Conservation (phyloP, 2,113 vertebrate species). For the Pygathrix nemaeus region DNA sequence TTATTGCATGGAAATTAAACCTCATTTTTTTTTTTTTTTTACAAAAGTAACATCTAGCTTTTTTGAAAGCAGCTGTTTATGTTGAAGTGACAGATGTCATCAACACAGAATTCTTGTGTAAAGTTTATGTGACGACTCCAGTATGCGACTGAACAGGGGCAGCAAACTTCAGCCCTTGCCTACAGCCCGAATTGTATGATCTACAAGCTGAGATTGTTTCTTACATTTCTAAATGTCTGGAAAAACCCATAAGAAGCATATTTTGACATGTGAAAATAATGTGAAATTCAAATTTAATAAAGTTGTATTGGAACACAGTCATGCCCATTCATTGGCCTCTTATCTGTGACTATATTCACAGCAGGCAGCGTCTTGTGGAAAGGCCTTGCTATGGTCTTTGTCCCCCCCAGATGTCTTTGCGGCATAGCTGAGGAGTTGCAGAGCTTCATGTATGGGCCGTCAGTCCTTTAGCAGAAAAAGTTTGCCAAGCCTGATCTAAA, state of each 20-base stretch:
- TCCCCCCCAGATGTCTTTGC: neutral
- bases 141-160: neutral
- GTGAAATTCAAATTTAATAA: neutral
- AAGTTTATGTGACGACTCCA: neutral
- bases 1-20: neutral
- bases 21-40: neutral
- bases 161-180: rapidly evolving
- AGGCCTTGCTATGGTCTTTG: neutral
- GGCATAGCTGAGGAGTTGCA: rapidly evolving
- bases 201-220: neutral
- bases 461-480: neutral
- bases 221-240: neutral
- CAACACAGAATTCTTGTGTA: no score
- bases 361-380: neutral
- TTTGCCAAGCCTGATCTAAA: neutral
- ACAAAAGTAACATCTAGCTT: neutral
- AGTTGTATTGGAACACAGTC: neutral
- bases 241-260: neutral
- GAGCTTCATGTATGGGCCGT: neutral
- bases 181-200: rapidly evolving
- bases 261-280: neutral
- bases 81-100: neutral
- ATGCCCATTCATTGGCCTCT: neutral
- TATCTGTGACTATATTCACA: neutral
- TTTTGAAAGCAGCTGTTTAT: neutral